A percentile compares a stretch with the other conserved stretches of the same genome.
Evolutionary conservation across 1,140 invertebrate genomes (phyloP).

Genomic region (Phenacoccus solenopsis): DNA sequence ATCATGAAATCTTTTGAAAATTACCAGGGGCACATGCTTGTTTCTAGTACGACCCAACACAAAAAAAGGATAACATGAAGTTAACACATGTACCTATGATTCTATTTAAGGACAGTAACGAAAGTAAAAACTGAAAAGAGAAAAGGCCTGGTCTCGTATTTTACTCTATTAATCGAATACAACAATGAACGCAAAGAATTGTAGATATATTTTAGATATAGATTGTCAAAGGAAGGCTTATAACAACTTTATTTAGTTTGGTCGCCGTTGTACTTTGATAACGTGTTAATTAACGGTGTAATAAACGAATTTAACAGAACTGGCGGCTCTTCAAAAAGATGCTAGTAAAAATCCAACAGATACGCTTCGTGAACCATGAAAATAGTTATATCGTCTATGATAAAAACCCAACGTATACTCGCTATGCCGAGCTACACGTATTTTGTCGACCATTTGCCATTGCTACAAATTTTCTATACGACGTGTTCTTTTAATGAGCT

Average conservation of each 20-base stretch:
- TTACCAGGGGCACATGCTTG: no score
- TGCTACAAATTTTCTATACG: neutral
- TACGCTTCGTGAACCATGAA: neutral
- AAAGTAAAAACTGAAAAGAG: no score
- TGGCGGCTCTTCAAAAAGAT: neutral
- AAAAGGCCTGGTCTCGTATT: no score
- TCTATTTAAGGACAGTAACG: no score
- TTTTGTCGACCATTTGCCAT: neutral
- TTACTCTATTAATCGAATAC: no score
- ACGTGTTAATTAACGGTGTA: neutral
- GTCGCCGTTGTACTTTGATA: constrained; percentile 1
- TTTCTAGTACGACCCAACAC: no score
- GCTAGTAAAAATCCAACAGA: neutral
- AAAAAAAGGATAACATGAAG: no score
- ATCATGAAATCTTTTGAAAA: no score
- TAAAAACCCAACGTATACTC: neutral
- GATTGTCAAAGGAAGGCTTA: neutral
- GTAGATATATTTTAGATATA: no score
- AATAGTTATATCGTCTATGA: neutral
- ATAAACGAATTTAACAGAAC: neutral
- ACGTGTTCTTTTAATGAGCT: constrained; percentile 1
- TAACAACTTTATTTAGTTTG: neutral
- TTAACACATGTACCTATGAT: no score
- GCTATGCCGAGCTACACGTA: neutral
- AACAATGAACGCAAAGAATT: no score